phyloP scores from a whole-genome alignment of 2,113 vertebrate genomes.

The Tragelaphus strepsiceros region DNA sequence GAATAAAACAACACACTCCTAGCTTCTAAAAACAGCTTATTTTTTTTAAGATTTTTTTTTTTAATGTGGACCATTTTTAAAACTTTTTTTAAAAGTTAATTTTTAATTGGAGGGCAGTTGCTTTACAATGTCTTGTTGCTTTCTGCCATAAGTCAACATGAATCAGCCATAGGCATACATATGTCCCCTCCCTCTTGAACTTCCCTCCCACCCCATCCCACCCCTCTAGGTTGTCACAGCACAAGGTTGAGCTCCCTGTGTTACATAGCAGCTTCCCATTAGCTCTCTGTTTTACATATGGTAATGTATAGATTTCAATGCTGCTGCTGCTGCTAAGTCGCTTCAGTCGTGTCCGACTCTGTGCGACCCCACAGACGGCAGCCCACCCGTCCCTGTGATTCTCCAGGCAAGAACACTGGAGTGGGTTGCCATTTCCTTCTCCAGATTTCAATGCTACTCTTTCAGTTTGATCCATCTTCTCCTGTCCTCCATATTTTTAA shows the following conservation, averaged over 20 bases:
- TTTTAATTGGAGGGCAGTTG: not conserved
- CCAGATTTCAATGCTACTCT: not conserved
- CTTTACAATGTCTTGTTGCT: not conserved
- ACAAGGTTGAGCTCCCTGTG: not conserved
- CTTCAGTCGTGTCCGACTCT: too few species aligned
- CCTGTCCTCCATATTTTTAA: not conserved
- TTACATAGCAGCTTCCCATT: not conserved
- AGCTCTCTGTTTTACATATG: not conserved
- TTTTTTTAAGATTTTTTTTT: not conserved
- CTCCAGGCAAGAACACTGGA: too few species aligned
- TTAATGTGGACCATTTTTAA: not conserved
- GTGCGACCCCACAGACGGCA: too few species aligned
- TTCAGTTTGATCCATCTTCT: not conserved
- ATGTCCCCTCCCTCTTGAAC: not conserved
- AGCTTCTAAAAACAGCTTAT: not conserved
- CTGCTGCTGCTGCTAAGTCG: too few species aligned
- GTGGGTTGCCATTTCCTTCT: too few species aligned
- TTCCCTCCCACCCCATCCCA: not conserved
- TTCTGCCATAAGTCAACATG: not conserved
- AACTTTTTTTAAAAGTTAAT: not conserved
- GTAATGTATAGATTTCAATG: not conserved
- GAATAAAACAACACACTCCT: not conserved
- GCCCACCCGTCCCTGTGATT: too few species aligned
- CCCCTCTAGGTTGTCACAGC: not conserved
- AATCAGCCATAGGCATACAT: not conserved